These are phyloP conservation scores for Andricus curvator DNA, from an alignment of 2,888 invertebrate species.

Conservation along the genomic window DNA sequence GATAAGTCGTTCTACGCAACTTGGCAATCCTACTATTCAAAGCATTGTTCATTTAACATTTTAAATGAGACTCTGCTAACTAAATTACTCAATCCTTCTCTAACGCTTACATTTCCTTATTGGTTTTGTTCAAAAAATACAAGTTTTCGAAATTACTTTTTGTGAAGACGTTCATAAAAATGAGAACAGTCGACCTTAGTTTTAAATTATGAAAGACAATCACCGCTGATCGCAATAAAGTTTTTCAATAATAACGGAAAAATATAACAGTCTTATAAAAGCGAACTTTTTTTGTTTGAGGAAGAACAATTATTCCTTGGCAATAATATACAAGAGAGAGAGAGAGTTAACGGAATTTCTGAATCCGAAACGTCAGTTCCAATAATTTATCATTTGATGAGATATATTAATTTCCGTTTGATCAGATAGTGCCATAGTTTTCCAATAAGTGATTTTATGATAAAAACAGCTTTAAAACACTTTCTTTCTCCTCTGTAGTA, in stretches of 20 bases:
- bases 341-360: neutral
- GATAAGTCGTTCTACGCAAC: neutral
- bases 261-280: neutral
- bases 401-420: neutral
- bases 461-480: no score
- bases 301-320: neutral
- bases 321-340: neutral
- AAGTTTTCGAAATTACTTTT: neutral
- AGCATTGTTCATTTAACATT: neutral
- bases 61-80: neutral
- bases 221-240: neutral
- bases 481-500: neutral
- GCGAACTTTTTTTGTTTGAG: neutral
- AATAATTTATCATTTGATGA: neutral
- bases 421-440: no score
- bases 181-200: neutral
- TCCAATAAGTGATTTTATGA: no score
- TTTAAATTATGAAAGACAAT: neutral
- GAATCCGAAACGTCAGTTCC: neutral
- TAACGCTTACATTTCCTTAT: constrained; percentile 15
- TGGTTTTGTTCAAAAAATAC: neutral
- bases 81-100: neutral
- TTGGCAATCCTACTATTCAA: neutral
- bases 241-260: neutral
- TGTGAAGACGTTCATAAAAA: neutral